Conservation (phyloP, 2,888 invertebrate genomes). For the Scaptomyza flava region DNA sequence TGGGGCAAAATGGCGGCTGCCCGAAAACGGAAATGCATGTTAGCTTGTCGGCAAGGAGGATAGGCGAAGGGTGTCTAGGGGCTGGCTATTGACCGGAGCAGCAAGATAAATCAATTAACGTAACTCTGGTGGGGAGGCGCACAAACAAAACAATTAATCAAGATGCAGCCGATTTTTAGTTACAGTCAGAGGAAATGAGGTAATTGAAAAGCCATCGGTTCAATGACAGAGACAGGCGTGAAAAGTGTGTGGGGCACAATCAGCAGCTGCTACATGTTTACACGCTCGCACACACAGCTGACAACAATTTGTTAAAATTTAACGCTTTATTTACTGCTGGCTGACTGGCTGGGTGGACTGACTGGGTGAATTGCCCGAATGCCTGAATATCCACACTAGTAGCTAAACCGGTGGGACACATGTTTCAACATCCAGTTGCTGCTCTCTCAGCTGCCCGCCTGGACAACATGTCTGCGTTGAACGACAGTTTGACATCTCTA, state of each 20-base stretch:
- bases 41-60: neutral
- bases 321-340: constrained; percentile 75
- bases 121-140: constrained; percentile 18
- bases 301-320: constrained; percentile 79
- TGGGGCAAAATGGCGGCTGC: constrained; percentile 23
- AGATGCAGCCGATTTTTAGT: constrained; percentile 65
- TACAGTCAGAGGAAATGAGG: constrained; percentile 51
- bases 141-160: constrained; percentile 76
- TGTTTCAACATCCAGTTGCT: constrained; percentile 1
- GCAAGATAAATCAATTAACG: constrained; percentile 76
- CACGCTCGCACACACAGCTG: constrained; percentile 63
- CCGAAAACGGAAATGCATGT: constrained; percentile 44
- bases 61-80: neutral
- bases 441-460: constrained; percentile 4
- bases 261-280: constrained; percentile 52
- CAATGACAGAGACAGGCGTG: constrained; percentile 33
- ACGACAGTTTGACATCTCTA: constrained; percentile 77
- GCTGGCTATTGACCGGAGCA: constrained; percentile 34
- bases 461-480: constrained; percentile 54
- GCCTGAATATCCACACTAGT: neutral
- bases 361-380: constrained; percentile 9
- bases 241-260: neutral
- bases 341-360: constrained; percentile 39
- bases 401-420: constrained; percentile 10
- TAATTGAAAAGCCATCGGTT: constrained; percentile 73